phyloP scores from a whole-genome alignment of 2,888 invertebrate species.

The Idaea straminata region DNA sequence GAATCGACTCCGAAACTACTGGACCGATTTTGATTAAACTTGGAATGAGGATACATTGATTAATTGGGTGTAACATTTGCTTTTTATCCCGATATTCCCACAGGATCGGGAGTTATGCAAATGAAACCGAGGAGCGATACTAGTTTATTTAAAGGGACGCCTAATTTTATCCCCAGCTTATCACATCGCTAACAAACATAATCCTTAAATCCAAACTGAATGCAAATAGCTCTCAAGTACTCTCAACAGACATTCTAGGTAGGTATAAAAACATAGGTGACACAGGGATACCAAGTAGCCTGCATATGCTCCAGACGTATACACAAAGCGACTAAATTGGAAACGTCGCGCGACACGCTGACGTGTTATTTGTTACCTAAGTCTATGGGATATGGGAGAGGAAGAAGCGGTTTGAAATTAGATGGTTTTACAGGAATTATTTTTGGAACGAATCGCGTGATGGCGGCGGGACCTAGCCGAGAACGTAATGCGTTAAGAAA shows the following conservation, averaged over 20 bases:
- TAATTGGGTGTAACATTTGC: no score
- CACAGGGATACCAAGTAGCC: constrained; percentile 40
- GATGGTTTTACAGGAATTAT: no score
- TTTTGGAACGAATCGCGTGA: no score
- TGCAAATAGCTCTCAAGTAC: background rate
- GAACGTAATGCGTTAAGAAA: no score
- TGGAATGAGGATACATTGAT: no score
- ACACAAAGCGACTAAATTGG: constrained; percentile 53
- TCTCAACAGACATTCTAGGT: background rate
- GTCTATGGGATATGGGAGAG: constrained; percentile 16
- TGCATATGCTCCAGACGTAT: constrained; percentile 39
- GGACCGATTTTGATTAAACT: no score
- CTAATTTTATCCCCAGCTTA: background rate
- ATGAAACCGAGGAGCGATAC: no score
- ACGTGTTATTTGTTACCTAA: constrained; percentile 54
- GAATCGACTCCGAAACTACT: no score
- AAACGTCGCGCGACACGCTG: constrained; percentile 53
- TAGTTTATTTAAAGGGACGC: no score
- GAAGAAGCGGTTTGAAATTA: constrained; percentile 13
- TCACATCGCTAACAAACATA: background rate
- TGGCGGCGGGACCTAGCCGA: no score
- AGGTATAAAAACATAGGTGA: constrained; percentile 20
- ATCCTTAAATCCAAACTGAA: background rate
- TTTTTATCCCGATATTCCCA: no score
- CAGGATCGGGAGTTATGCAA: no score